phyloP scores from a whole-genome alignment of 2,888 invertebrate genomes.

The Scaptomyza tumidula region DNA sequence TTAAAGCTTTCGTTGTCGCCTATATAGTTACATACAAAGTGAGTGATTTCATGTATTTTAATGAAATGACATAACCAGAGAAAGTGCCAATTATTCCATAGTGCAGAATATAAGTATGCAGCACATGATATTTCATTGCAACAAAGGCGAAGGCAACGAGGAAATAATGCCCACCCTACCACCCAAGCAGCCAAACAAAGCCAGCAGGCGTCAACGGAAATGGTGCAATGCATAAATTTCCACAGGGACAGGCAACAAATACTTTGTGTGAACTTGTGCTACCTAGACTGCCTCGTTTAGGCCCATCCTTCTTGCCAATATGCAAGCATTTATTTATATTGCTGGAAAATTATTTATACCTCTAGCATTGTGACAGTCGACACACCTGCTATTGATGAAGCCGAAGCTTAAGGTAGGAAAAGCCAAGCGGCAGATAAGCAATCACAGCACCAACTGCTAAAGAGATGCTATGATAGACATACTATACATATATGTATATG shows the following conservation, averaged over 20 bases:
- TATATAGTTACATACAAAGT: neutral
- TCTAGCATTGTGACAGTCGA: slow-evolving; percentile 36
- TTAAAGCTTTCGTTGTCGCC: neutral
- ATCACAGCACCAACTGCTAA: slow-evolving; percentile 17
- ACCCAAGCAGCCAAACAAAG: slow-evolving; percentile 8
- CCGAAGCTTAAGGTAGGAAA: neutral
- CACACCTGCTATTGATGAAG: slow-evolving; percentile 31
- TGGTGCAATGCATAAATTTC: slow-evolving; percentile 53
- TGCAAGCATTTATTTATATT: slow-evolving; percentile 42
- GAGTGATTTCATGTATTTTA: neutral
- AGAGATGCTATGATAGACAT: neutral
- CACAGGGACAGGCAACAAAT: slow-evolving; percentile 26
- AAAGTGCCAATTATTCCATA: neutral
- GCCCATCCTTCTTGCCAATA: slow-evolving; percentile 13
- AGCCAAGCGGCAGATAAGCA: slow-evolving; percentile 24
- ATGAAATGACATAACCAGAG: no score
- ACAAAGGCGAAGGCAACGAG: slow-evolving; percentile 1
- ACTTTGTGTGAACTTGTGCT: neutral
- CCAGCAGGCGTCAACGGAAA: slow-evolving; percentile 36
- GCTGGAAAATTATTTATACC: slow-evolving; percentile 41
- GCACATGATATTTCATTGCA: slow-evolving; percentile 23
- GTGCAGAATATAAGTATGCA: slow-evolving; percentile 16
- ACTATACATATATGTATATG: neutral
- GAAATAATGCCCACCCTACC: slow-evolving; percentile 21
- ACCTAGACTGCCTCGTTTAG: neutral